A percentile compares a stretch with the other conserved stretches of the same genome.
Evolutionary conservation across 2,113 vertebrate species (phyloP).

Genomic region (Lepus americanus): DNA sequence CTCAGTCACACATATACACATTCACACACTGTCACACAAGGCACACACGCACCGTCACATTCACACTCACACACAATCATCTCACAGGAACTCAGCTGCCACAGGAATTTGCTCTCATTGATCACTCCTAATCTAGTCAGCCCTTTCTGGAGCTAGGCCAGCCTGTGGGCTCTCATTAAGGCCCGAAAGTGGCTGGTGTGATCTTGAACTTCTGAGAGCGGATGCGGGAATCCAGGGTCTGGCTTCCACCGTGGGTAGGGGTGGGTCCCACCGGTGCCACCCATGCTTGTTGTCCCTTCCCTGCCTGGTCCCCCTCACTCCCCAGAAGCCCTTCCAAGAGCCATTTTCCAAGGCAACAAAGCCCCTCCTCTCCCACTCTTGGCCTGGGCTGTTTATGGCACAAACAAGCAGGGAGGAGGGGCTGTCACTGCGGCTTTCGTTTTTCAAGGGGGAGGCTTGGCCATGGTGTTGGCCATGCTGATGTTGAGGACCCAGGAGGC

Average conservation of each 20-base stretch:
- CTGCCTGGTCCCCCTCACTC: neutral
- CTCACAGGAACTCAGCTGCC: neutral
- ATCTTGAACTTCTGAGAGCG: neutral
- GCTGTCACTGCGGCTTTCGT: neutral
- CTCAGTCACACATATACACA: neutral
- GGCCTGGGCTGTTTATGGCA: neutral
- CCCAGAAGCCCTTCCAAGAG: neutral
- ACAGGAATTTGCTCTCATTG: neutral
- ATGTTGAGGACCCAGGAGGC: neutral
- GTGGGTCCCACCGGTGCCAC: accelerated
- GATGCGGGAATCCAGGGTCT: accelerated
- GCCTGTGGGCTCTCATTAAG: neutral
- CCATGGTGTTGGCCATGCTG: neutral
- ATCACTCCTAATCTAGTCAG: conserved; percentile 2
- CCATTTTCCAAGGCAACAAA: neutral
- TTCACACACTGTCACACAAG: neutral
- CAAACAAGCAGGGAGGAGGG: neutral
- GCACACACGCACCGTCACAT: no score
- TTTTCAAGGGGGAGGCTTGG: neutral
- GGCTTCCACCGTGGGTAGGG: neutral
- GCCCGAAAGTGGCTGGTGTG: neutral
- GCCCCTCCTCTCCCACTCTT: no score
- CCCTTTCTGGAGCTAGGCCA: neutral
- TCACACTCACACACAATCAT: neutral
- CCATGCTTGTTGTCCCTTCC: accelerated